Conservation (phyloP, 1,140 invertebrate genomes). For the Panagrolaimus sp. region DNA sequence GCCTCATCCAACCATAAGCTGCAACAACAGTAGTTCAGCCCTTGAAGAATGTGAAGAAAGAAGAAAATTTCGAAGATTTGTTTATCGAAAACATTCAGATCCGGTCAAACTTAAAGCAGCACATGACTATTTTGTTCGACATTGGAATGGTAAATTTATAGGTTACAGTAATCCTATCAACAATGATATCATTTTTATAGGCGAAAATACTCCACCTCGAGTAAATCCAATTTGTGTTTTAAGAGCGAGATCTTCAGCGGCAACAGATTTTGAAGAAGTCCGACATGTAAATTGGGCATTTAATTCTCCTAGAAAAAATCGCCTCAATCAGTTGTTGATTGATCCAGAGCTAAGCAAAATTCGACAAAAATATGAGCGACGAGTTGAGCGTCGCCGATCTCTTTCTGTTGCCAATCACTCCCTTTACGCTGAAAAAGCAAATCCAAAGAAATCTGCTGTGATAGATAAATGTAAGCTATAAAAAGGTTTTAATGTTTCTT, state of each 20-base stretch:
- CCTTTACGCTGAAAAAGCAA: constrained; percentile 3
- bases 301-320: neutral
- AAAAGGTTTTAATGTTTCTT: too few species aligned
- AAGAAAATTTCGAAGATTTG: too few species aligned
- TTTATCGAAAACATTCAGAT: constrained; percentile 10
- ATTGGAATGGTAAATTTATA: constrained; percentile 6
- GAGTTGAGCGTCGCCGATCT: neutral
- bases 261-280: neutral
- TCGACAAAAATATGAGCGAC: constrained; percentile 7
- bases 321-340: constrained; percentile 12
- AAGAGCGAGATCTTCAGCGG: neutral
- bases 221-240: constrained; percentile 3
- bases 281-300: neutral
- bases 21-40: too few species aligned
- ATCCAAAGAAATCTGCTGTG: constrained; percentile 1
- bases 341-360: constrained; percentile 10
- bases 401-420: constrained; percentile 7
- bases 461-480: constrained; percentile 3
- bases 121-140: constrained; percentile 1
- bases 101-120: neutral
- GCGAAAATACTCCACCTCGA: neutral
- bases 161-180: neutral
- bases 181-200: neutral
- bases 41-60: too few species aligned
- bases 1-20: too few species aligned